Evolutionary conservation across 1,140 invertebrate species (phyloP).

Genomic region (Scaptomyza hsui): DNA sequence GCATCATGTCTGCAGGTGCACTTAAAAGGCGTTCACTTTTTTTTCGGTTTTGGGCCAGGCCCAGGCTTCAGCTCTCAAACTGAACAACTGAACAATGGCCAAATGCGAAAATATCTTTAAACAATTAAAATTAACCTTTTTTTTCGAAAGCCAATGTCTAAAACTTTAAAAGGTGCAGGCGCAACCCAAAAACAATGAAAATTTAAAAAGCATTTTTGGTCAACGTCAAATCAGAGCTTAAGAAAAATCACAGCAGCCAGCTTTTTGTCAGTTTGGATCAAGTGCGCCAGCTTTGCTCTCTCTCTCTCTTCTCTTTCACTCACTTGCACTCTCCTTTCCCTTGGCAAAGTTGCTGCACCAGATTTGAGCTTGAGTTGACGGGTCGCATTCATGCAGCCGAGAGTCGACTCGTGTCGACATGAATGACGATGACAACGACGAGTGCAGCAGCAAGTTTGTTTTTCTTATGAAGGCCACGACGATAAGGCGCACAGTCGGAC

Average conservation of each 20-base stretch:
- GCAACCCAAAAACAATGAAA: slow-evolving; percentile 13
- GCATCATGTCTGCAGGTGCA: slow-evolving; percentile 82
- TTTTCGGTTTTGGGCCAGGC: slow-evolving; percentile 17
- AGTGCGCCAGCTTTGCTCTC: not conserved
- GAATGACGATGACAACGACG: slow-evolving; percentile 7
- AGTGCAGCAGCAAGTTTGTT: slow-evolving; percentile 45
- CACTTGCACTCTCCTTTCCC: too few species aligned
- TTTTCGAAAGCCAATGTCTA: slow-evolving; percentile 17
- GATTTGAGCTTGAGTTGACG: slow-evolving; percentile 39
- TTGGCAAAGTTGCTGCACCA: slow-evolving; percentile 50
- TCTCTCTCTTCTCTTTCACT: not conserved
- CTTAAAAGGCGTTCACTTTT: slow-evolving; percentile 82
- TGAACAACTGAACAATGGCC: slow-evolving; percentile 52
- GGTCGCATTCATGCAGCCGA: not conserved
- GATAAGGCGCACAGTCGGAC: slow-evolving; percentile 27
- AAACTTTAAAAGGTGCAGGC: slow-evolving; percentile 41
- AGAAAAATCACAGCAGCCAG: slow-evolving; percentile 44
- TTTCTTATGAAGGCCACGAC: slow-evolving; percentile 63
- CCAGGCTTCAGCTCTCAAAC: slow-evolving; percentile 19
- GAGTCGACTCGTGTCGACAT: not conserved
- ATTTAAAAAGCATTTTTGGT: not conserved
- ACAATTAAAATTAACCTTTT: slow-evolving; percentile 80
- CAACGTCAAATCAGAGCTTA: not conserved
- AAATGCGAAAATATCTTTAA: slow-evolving; percentile 40
- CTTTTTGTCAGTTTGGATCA: slow-evolving; percentile 43